A percentile compares a stretch with the other conserved stretches of the same genome.
Conservation (phyloP, 2,797 vertebrate genomes). For the Galago senegalensis region DNA sequence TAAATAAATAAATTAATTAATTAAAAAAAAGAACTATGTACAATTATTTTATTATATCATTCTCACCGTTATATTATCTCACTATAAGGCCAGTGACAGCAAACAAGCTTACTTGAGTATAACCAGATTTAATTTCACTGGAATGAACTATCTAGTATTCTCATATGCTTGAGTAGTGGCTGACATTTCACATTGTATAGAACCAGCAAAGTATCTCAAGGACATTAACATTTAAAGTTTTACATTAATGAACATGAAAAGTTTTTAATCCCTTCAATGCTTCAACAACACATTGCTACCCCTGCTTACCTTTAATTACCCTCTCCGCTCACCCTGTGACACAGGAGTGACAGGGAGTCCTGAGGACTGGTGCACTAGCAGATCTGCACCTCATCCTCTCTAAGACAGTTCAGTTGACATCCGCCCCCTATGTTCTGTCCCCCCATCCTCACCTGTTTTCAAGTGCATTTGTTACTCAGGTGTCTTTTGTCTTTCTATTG, state of each 20-base stretch:
- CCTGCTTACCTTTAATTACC: not conserved
- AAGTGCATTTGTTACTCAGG: not conserved
- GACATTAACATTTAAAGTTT: not conserved
- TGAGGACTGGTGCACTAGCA: not conserved
- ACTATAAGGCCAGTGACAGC: not conserved
- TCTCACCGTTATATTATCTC: not conserved
- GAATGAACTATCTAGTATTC: not conserved
- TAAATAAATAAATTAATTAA: too few species aligned
- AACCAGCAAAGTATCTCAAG: not conserved
- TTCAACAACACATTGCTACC: not conserved
- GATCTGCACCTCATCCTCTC: not conserved
- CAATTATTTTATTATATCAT: not conserved
- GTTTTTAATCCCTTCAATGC: not conserved
- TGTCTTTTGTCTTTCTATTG: not conserved
- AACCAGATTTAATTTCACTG: not conserved
- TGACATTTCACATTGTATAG: not conserved
- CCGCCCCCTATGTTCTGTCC: fast-evolving
- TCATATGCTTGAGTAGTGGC: not conserved
- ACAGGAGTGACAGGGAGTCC: not conserved
- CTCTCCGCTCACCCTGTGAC: not conserved
- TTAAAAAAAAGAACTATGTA: not conserved
- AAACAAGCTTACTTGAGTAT: not conserved
- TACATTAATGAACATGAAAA: not conserved
- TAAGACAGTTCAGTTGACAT: not conserved
- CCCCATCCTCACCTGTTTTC: fast-evolving